These are phyloP conservation scores for Bursaphelenchus okinawaensis DNA, from an alignment of 2,888 invertebrate genomes.

Conservation along the genomic window DNA sequence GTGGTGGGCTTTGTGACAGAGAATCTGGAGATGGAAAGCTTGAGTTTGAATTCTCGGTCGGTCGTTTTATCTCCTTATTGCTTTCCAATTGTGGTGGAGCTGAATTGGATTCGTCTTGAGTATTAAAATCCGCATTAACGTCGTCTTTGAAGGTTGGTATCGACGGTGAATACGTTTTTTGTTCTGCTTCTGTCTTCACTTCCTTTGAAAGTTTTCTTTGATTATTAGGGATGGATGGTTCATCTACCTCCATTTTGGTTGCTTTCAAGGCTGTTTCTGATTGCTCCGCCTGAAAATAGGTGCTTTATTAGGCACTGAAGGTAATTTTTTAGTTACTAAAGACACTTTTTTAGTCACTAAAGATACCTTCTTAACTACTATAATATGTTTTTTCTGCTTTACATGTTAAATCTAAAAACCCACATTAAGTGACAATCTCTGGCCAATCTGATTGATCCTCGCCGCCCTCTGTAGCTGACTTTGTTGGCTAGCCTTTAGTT, in stretches of 20 bases:
- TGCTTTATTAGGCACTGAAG: background rate
- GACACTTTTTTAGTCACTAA: background rate
- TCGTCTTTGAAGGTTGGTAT: background rate
- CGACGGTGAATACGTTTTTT: background rate
- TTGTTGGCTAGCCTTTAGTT: conserved; percentile 7
- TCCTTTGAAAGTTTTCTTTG: background rate
- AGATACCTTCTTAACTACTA: background rate
- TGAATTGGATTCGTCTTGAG: background rate
- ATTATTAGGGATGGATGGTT: background rate
- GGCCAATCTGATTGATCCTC: background rate
- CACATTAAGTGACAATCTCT: background rate
- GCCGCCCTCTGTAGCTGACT: conserved; percentile 1
- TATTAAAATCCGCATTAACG: background rate
- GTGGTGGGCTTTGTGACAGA: background rate
- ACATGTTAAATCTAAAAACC: background rate
- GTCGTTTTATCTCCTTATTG: background rate
- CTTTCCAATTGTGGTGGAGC: background rate
- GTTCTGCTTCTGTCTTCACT: background rate
- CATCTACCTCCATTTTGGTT: background rate
- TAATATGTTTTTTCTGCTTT: background rate
- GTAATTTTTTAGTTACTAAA: background rate
- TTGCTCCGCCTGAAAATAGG: background rate
- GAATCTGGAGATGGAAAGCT: background rate
- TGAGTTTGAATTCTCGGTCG: no score
- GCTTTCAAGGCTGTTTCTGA: background rate